Evolutionary conservation across 1,140 invertebrate genomes (phyloP), one percentile per base, ranked within the genome.

Genomic region (Pseudomyrmex cubaensis): DNA sequence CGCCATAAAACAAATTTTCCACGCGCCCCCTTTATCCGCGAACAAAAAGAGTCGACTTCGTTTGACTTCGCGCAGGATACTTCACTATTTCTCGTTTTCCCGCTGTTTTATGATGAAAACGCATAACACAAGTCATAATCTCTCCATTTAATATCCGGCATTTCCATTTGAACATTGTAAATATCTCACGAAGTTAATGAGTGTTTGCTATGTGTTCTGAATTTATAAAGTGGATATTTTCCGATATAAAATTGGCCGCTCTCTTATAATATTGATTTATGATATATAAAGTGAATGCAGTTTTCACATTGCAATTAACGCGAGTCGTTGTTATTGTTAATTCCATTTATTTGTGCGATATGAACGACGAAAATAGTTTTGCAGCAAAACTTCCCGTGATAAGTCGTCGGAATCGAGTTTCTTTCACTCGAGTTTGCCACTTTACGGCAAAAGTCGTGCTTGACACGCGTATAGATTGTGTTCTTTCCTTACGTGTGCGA

Each of bases 1-100:
- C 5, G 15, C 44, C 64, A 17, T 78, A 70, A 78, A 78, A 70
- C 54, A 78, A 83, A 76, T 83, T 83, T 83, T 46, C 22, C n/a
- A 64, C 75, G 35, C 72, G 54, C 5, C 0, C 5, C 5, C 4
- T 35, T 46, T 15, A 17, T 44, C 9, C 25, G 35, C 22, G 59
- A 54, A 62, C 52, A 35, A 20, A 70, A 50, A 20, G 54, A 62
- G 20, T 5, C 35, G 35, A 52, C 12, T 69, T 78, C 50, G 44
- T 78, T 78, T 78, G 9, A 48, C 52, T 9, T 48, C 44, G n/a
- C 48, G 44, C 22, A 25, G 22, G 2, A 2, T 57, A 57, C 15
- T 5, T 57, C 44, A 5, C 13, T 9, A 46, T 52, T 57, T 56
- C 17, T 15, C 50, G 13, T 77, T 77, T 59, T 54, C 7, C 25